phyloP scores from a whole-genome alignment of 35 echinoderm and acorn worm species.

The Holothuria glaberrima region DNA sequence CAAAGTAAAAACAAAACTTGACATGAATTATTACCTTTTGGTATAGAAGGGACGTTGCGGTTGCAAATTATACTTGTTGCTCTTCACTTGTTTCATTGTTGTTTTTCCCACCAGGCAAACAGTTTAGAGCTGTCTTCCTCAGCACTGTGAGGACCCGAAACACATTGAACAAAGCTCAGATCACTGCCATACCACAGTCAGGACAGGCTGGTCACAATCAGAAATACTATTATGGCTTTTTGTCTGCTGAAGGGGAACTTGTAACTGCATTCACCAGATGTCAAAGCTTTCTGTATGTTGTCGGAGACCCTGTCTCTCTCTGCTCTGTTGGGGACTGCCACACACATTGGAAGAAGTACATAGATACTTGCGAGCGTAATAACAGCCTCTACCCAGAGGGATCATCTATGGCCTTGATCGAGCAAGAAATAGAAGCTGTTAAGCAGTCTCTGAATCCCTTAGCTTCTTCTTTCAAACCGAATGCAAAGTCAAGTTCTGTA shows the following conservation, averaged over 20 bases:
- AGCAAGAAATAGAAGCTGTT: conserved; percentile 68
- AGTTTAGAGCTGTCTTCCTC: conserved; percentile 90
- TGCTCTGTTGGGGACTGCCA: conserved; percentile 87
- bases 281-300: conserved; percentile 76
- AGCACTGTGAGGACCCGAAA: conserved; percentile 77
- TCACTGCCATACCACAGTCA: conserved; percentile 62
- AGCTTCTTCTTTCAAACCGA: conserved; percentile 47
- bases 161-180: conserved; percentile 66
- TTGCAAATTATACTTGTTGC: too few species aligned
- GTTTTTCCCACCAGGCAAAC: conserved; percentile 71
- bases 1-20: too few species aligned
- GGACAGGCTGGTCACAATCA: conserved; percentile 44
- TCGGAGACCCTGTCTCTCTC: conserved; percentile 86
- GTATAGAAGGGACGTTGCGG: too few species aligned
- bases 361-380: conserved; percentile 80
- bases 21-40: too few species aligned
- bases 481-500: background rate
- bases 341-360: conserved; percentile 81
- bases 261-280: conserved; percentile 92
- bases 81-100: background rate
- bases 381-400: conserved; percentile 63
- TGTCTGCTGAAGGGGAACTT: conserved; percentile 82
- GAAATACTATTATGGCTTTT: conserved; percentile 81
- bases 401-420: conserved; percentile 58
- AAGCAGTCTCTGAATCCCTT: conserved; percentile 73